Percentiles rank a stretch among this genome's conserved stretches.
These are phyloP conservation scores for Danaus plexippus DNA, from an alignment of 1,140 invertebrate genomes.

Conservation along the genomic window DNA sequence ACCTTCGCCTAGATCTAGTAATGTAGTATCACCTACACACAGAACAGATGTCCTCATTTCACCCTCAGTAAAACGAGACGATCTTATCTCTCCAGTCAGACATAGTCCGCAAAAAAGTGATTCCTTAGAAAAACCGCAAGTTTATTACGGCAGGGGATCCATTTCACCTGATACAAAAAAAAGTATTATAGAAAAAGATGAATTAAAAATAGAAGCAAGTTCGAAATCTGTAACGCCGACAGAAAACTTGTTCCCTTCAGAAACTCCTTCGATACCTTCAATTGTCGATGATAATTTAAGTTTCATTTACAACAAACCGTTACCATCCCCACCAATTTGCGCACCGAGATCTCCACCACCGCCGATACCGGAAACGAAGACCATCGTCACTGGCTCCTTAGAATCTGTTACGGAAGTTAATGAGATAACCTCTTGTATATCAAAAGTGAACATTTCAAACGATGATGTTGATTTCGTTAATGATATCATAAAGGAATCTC, in stretches of 20 bases:
- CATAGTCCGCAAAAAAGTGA: conserved; percentile 26
- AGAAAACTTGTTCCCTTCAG: conserved; percentile 15
- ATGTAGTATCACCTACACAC: conserved; percentile 35
- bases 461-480: conserved; percentile 8
- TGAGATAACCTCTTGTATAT: conserved; percentile 1
- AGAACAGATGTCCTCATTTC: conserved; percentile 40
- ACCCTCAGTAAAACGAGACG: conserved; percentile 20
- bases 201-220: conserved; percentile 21
- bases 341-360: conserved; percentile 47
- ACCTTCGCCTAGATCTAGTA: conserved; percentile 50
- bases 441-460: conserved; percentile 5
- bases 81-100: conserved; percentile 30
- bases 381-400: conserved; percentile 1
- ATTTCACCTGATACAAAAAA: conserved; percentile 32
- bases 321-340: conserved; percentile 44
- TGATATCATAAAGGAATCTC: conserved; percentile 17
- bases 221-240: conserved; percentile 24
- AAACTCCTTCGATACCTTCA: conserved; percentile 6
- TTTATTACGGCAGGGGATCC: conserved; percentile 30
- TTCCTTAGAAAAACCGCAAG: conserved; percentile 25
- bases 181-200: conserved; percentile 22
- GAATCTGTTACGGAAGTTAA: conserved; percentile 18
- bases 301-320: conserved; percentile 13
- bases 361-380: conserved; percentile 24
- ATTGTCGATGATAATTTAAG: background rate